Evolutionary conservation across 2,113 vertebrate species (phyloP), one percentile per base, ranked within the genome.

Genomic region (Melanostigma gelatinosum): DNA sequence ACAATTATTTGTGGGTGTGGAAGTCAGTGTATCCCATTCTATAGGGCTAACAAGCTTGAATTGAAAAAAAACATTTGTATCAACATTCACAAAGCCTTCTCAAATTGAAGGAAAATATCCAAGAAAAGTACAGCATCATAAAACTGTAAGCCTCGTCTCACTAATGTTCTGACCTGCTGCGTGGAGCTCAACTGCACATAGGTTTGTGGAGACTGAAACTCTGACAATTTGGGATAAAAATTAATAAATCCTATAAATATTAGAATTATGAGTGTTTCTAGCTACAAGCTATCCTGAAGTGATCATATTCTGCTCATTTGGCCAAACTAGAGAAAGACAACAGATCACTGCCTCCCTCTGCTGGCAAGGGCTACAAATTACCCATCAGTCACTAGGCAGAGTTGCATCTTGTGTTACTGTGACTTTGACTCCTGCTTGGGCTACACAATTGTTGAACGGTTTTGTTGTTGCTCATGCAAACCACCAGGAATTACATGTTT

Each of bases 341-440:
- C 32, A 60, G 78, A 65, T 32, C 48, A 62, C 44, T 84, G 82
- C 36, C 70, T 74, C 88, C 85, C 77, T 85, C 88, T 90, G 85
- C 77, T 89, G 88, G 87, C 16, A 13, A 72, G 5, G 20, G 15
- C 27, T 12, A 3, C 6, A 46, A 29, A 87, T 76, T 62, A 84
- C 76, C 24, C 11, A 73, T 42, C 20, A 69, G 46, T 18, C 57
- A 52, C 18, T 0, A 15, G 20, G 18, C 16, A 12, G 29, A 44
- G 9, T 8, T 42, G 4, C 20, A 18, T 27, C 42, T 22, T 4
- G 1, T 13, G 5, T 27, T 1, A 7, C 16, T 48, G 16, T 15
- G 4, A 34, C 48, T 22, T 58, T 1, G 27, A 60, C 40, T 38
- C 36, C 58, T 10, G 15, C 20, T 8, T 27, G 13, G n/a, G 22